Percentiles rank a stretch among this genome's conserved stretches.
These are phyloP conservation scores for Notechis scutatus DNA, from an alignment of 2,113 vertebrate species.

Conservation along the genomic window DNA sequence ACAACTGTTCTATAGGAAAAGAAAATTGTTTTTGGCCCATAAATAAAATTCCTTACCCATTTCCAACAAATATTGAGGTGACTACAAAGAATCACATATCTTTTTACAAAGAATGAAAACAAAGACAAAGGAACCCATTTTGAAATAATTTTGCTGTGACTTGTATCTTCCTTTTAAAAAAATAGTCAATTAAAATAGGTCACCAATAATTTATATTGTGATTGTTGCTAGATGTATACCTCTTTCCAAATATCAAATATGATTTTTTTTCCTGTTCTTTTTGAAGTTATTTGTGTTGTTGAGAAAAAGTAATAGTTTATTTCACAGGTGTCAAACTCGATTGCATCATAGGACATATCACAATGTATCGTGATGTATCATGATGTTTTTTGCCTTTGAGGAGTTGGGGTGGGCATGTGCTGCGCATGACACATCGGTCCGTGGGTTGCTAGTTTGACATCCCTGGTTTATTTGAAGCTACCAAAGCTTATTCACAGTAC, in stretches of 20 bases:
- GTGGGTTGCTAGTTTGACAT: too few species aligned
- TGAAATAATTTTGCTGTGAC: conserved; percentile 48
- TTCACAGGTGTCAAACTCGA: too few species aligned
- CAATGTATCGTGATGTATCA: too few species aligned
- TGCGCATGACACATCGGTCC: too few species aligned
- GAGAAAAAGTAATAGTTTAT: conserved; percentile 42
- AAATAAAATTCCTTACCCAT: background rate
- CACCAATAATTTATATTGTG: conserved; percentile 40
- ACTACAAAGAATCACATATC: background rate
- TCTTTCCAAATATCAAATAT: conserved; percentile 51
- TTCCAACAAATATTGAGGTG: conserved; percentile 31
- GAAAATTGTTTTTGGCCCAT: conserved; percentile 39
- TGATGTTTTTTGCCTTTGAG: too few species aligned
- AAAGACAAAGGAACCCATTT: conserved; percentile 23
- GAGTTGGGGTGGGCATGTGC: too few species aligned
- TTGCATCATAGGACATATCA: too few species aligned
- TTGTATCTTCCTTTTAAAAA: conserved; percentile 24
- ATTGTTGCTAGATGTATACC: conserved; percentile 39
- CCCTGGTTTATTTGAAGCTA: conserved; percentile 31
- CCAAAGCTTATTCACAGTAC: conserved; percentile 42
- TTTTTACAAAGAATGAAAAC: background rate
- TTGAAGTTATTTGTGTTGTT: conserved; percentile 37
- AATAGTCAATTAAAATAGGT: conserved; percentile 51
- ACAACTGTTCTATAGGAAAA: conserved; percentile 44
- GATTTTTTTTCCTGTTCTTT: conserved; percentile 29